Evolutionary conservation across 2,888 invertebrate species (phyloP).

Genomic region (Platycheirus albimanus): DNA sequence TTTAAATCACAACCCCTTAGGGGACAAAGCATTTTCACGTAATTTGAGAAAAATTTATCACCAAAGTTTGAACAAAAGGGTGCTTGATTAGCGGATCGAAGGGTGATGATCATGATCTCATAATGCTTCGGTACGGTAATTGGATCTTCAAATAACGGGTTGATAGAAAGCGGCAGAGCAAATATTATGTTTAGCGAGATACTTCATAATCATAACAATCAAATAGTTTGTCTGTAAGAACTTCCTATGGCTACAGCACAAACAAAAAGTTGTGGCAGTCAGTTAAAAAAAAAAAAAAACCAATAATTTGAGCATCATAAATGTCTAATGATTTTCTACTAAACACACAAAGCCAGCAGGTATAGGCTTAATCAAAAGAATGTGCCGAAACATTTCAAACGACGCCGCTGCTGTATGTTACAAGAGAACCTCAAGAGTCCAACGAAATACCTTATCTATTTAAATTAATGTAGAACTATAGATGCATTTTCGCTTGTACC

Average conservation of each 20-base stretch:
- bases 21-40: slow-evolving; percentile 43
- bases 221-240: slow-evolving; percentile 6
- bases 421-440: slow-evolving; percentile 49
- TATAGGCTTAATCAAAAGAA: slow-evolving; percentile 5
- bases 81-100: slow-evolving; percentile 62
- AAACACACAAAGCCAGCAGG: slow-evolving; percentile 54
- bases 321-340: slow-evolving; percentile 71
- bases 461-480: slow-evolving; percentile 34
- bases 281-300: slow-evolving; percentile 18
- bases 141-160: slow-evolving; percentile 65
- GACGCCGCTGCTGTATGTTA: slow-evolving; percentile 44
- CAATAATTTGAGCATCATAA: slow-evolving; percentile 66
- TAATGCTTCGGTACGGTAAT: slow-evolving; percentile 53
- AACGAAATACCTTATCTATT: slow-evolving; percentile 38
- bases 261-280: slow-evolving; percentile 49
- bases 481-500: slow-evolving; percentile 46
- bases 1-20: slow-evolving; percentile 38
- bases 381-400: slow-evolving; percentile 63
- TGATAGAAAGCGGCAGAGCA: slow-evolving; percentile 7
- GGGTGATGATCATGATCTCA: slow-evolving; percentile 47
- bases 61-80: slow-evolving; percentile 40
- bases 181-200: slow-evolving; percentile 49
- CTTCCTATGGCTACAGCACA: slow-evolving; percentile 28
- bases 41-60: slow-evolving; percentile 56
- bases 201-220: slow-evolving; percentile 38